phyloP scores from a whole-genome alignment of 2,888 invertebrate genomes.

The Drosophila suboccidentalis region DNA sequence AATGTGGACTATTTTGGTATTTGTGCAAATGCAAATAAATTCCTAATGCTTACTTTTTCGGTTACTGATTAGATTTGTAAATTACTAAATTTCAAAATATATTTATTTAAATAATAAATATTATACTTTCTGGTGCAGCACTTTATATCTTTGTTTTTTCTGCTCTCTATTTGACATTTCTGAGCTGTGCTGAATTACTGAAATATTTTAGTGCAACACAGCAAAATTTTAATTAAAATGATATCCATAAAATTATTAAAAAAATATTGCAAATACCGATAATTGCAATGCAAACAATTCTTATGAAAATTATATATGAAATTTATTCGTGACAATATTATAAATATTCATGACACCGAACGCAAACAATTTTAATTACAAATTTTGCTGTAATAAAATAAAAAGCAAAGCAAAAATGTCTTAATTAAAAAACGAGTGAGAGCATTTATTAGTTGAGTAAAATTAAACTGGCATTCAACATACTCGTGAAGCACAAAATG shows the following conservation, averaged over 20 bases:
- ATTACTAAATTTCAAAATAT: background rate
- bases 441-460: conserved; percentile 44
- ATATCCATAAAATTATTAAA: conserved; percentile 2
- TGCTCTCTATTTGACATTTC: background rate
- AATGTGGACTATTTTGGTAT: no score
- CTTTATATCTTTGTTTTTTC: background rate
- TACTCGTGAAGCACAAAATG: conserved; percentile 18
- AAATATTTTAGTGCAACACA: conserved; percentile 39
- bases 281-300: background rate
- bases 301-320: conserved; percentile 1
- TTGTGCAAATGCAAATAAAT: no score
- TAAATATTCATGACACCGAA: conserved; percentile 1
- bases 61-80: background rate
- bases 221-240: conserved; percentile 48
- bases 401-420: conserved; percentile 26
- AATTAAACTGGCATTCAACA: conserved; percentile 35
- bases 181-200: conserved; percentile 22
- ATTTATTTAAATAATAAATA: background rate
- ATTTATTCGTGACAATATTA: background rate
- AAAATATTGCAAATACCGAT: background rate
- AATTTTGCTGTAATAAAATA: conserved; percentile 16
- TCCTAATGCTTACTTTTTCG: background rate
- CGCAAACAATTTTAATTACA: conserved; percentile 28
- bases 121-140: background rate
- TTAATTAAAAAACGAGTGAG: conserved; percentile 53